Evolutionary conservation across 2,797 vertebrate species (phyloP).

Genomic region (Prunella strophiata): DNA sequence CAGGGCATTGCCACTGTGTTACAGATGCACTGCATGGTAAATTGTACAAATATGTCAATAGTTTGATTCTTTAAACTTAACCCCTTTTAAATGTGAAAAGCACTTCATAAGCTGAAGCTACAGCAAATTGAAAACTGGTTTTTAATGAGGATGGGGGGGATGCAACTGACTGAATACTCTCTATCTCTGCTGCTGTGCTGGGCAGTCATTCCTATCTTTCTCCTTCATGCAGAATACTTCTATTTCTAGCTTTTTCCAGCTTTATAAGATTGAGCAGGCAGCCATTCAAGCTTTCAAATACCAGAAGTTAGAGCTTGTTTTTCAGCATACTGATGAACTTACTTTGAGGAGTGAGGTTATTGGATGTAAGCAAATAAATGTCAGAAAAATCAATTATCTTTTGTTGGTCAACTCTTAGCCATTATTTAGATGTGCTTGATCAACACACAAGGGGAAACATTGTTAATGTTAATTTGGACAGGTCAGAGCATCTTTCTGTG

Average conservation of each 20-base stretch:
- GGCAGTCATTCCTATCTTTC: neutral
- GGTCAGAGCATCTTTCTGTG: neutral
- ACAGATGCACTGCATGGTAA: too few species aligned
- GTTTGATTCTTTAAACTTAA: neutral
- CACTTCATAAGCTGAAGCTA: neutral
- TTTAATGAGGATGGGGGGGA: neutral
- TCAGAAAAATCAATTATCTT: slow-evolving; percentile 59
- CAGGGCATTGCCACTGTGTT: neutral
- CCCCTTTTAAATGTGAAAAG: neutral
- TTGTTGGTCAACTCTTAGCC: slow-evolving; percentile 42
- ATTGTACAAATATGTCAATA: neutral
- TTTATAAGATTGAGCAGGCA: neutral
- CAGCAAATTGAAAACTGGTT: neutral
- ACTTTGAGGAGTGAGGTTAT: slow-evolving; percentile 35
- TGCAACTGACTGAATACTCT: neutral
- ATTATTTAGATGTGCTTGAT: neutral
- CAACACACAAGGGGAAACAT: slow-evolving; percentile 8
- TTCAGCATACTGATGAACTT: slow-evolving; percentile 29
- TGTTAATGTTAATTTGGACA: slow-evolving; percentile 16
- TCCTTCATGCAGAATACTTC: neutral
- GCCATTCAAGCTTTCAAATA: neutral
- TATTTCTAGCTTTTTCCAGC: neutral
- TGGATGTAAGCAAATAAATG: slow-evolving; percentile 59
- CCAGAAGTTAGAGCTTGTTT: slow-evolving; percentile 2
- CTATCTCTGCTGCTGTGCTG: neutral